A percentile compares a stretch with the other conserved stretches of the same genome.
These are phyloP conservation scores for Brachypterus glaber DNA, from an alignment of 2,888 invertebrate genomes.

Conservation along the genomic window DNA sequence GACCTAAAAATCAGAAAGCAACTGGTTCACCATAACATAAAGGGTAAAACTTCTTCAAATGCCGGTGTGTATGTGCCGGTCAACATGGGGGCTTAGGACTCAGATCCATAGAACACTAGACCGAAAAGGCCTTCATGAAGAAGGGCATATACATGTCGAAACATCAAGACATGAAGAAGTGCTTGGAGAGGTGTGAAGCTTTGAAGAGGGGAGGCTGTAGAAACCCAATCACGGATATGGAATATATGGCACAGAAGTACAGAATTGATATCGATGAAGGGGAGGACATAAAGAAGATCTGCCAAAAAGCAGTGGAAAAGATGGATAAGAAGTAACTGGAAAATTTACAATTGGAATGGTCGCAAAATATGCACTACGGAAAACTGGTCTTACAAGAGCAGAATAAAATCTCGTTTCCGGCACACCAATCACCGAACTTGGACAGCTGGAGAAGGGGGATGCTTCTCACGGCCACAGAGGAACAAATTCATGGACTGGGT, in stretches of 20 bases:
- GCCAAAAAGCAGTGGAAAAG: not conserved
- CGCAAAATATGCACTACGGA: slow-evolving; percentile 17
- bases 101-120: slow-evolving; percentile 8
- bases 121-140: no score
- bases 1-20: no score
- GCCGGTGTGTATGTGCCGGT: slow-evolving; percentile 9
- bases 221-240: slow-evolving; percentile 11
- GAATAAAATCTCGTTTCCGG: no score
- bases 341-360: slow-evolving; percentile 10
- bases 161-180: slow-evolving; percentile 8
- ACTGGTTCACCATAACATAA: slow-evolving; percentile 8
- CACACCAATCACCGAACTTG: slow-evolving; percentile 10
- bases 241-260: slow-evolving; percentile 9
- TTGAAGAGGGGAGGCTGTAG: slow-evolving; percentile 12
- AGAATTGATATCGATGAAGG: not conserved
- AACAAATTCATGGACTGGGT: slow-evolving; percentile 18
- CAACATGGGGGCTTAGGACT: slow-evolving; percentile 11
- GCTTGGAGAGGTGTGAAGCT: slow-evolving; percentile 4
- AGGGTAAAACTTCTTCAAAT: no score
- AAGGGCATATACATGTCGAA: slow-evolving; percentile 12
- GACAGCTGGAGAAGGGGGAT: slow-evolving; percentile 15
- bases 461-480: slow-evolving; percentile 19
- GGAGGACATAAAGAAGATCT: not conserved
- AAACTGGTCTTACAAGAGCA: slow-evolving; percentile 11
- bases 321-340: not conserved